A percentile compares a stretch with the other conserved stretches of the same genome.
Conservation (phyloP, 1,140 invertebrate species). For the Rhizoglyphus robini region DNA sequence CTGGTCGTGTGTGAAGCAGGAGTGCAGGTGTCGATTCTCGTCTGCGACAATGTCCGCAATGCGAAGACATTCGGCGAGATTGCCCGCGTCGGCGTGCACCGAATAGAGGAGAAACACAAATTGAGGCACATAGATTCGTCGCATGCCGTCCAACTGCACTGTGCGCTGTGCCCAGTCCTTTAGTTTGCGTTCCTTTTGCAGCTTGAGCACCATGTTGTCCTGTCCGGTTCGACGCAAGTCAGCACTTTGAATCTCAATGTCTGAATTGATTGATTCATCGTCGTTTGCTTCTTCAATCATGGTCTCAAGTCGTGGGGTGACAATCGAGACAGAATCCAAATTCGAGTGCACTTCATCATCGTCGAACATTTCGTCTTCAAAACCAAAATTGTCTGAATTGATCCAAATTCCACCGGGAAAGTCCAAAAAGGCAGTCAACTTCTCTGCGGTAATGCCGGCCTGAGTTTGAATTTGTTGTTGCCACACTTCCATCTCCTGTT, state of each 20-base stretch:
- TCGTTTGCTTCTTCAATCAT: background rate
- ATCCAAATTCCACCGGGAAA: conserved; percentile 84
- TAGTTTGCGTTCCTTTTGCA: background rate
- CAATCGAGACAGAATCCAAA: background rate
- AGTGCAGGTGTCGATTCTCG: conserved; percentile 61
- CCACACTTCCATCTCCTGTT: conserved; percentile 63
- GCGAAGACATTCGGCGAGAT: conserved; percentile 53
- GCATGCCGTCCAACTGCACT: conserved; percentile 54
- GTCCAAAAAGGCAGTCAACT: conserved; percentile 71
- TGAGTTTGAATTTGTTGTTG: conserved; percentile 47
- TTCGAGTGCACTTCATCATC: too few relatives aligned
- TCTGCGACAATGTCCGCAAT: conserved; percentile 61
- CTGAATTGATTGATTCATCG: background rate
- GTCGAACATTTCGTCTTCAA: too few relatives aligned
- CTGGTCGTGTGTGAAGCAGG: conserved; percentile 59
- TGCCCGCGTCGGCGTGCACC: conserved; percentile 56
- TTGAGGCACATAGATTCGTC: conserved; percentile 62
- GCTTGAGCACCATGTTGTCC: background rate
- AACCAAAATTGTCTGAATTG: conserved; percentile 40
- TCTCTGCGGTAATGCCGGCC: conserved; percentile 54
- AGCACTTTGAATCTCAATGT: background rate
- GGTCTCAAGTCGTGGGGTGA: background rate
- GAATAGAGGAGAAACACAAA: conserved; percentile 60
- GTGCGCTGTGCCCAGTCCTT: conserved; percentile 27
- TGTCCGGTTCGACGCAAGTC: background rate